These are phyloP conservation scores for Ara ararauna DNA, from an alignment of 2,797 vertebrate genomes.

Conservation along the genomic window DNA sequence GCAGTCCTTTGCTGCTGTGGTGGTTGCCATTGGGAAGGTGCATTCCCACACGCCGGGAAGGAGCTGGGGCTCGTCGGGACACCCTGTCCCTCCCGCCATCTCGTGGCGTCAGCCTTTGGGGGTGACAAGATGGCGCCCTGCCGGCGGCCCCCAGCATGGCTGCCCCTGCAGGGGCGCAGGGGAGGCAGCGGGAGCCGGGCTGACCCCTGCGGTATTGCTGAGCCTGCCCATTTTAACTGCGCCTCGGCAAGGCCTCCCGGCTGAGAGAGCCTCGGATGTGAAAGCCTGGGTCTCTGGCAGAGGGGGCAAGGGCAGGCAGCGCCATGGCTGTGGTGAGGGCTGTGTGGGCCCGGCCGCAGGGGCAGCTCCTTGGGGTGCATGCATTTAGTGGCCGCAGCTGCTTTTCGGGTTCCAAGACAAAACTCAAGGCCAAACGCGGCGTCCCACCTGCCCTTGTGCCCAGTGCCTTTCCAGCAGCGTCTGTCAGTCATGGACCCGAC, in stretches of 20 bases:
- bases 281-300: background rate
- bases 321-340: rapidly evolving
- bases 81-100: rapidly evolving
- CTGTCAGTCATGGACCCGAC: rapidly evolving
- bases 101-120: background rate
- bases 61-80: rapidly evolving
- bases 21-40: background rate
- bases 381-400: background rate
- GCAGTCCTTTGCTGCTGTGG: background rate
- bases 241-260: background rate
- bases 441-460: rapidly evolving
- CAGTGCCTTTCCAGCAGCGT: background rate
- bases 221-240: rapidly evolving
- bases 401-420: background rate
- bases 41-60: rapidly evolving
- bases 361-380: background rate
- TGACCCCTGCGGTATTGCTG: rapidly evolving
- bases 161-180: rapidly evolving
- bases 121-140: slow-evolving; percentile 6
- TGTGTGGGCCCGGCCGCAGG: rapidly evolving
- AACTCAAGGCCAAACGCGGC: rapidly evolving
- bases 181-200: rapidly evolving
- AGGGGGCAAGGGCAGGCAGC: background rate
- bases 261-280: background rate
- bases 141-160: rapidly evolving